Percentiles rank a stretch among this genome's conserved stretches.
Evolutionary conservation across 2,888 invertebrate species (phyloP).

Genomic region (Cantharis rufa): DNA sequence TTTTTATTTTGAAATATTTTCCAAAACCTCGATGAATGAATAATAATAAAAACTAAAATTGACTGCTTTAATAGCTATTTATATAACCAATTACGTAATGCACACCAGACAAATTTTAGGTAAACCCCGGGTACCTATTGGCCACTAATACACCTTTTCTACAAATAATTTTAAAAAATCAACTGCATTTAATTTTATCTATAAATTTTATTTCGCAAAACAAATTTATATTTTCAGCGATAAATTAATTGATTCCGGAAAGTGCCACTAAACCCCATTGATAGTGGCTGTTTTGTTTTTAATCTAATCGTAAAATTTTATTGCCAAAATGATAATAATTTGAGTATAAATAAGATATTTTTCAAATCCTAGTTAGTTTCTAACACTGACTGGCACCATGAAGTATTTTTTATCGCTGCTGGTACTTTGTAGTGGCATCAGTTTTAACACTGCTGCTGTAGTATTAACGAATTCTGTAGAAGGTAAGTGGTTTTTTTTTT

Average conservation of each 20-base stretch:
- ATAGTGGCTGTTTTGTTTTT: background rate
- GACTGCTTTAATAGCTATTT: too few relatives aligned
- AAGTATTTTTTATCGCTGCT: background rate
- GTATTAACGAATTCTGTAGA: background rate
- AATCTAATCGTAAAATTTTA: background rate
- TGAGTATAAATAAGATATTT: background rate
- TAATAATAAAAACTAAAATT: too few relatives aligned
- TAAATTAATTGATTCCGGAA: background rate
- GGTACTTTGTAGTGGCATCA: background rate
- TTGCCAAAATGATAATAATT: background rate
- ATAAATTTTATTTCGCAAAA: background rate
- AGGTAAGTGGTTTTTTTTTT: background rate
- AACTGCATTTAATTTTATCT: too few relatives aligned
- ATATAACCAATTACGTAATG: too few relatives aligned
- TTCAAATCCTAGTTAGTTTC: background rate
- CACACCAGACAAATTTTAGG: too few relatives aligned
- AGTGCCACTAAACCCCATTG: background rate
- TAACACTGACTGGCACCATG: background rate
- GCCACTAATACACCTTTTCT: too few relatives aligned
- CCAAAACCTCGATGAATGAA: too few relatives aligned
- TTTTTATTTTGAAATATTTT: too few relatives aligned
- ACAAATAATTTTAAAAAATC: too few relatives aligned
- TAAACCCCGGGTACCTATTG: too few relatives aligned
- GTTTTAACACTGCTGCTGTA: background rate
- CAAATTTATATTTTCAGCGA: background rate